Evolutionary conservation across 30 jellyfish, hydroid and myxozoan species (phyloP), one percentile per base, ranked within the genome.

Genomic region (Aurelia aurita): DNA sequence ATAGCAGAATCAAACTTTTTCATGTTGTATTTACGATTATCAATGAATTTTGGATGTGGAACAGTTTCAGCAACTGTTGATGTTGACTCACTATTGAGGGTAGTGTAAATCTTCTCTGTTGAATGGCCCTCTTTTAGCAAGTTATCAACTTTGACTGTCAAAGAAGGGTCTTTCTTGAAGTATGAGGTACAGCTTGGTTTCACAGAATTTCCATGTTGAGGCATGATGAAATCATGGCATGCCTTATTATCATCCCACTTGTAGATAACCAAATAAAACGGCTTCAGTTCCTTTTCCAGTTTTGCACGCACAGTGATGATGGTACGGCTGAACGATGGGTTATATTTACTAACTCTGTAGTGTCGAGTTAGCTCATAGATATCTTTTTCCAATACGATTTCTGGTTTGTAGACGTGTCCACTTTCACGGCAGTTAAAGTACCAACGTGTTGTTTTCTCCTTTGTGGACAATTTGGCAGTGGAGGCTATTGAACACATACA

Each of bases 361-460:
- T 18, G 18, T 23, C 82, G 39, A 21, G 21, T 70, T 21, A 70
- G 64, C 23, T 70, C 82, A 44, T 26, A 70, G n/a, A 70, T 43
- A 18, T 29, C 23, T 43, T 5, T 20, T 70, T n/a, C 66, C 23
- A 13, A 20, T 8, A 70, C 67, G 10, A 14, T 3, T 26, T 26
- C 66, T 26, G 29, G 25, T 20, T 14, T 45, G 39, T 29, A 27
- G 6, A 22, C 66, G 6, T 45, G 27, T 15, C 34, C 82, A 7
- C 39, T 43, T 31, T 31, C 39, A 31, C 39, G 39, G 39, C 39
- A 3, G 39, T 31, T 31, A 31, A 31, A 31, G 39, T 31, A 31
- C 39, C 39, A 31, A 31, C n/a, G 39, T 31, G 39, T 44, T 21
- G 49, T 26, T 39, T 14, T 28, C 66, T 28, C 68, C 69, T 70